Conservation (phyloP, 2,797 vertebrate species). For the Thunnus albacares region DNA sequence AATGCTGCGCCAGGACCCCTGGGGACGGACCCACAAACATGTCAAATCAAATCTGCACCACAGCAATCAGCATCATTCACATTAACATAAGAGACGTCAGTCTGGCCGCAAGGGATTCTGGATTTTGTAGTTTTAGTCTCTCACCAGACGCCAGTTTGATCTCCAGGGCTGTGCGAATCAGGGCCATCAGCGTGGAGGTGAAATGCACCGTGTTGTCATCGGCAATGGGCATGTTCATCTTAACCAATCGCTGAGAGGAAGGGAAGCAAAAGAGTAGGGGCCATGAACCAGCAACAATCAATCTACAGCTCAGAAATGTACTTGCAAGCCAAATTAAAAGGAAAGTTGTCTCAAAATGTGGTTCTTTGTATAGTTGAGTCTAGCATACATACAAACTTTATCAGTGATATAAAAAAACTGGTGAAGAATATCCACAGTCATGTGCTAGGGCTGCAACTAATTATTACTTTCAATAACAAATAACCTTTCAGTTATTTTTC, state of each 20-base stretch:
- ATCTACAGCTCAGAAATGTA: background rate
- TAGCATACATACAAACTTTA: background rate
- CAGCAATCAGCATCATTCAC: slow-evolving; percentile 27
- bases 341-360: background rate
- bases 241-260: slow-evolving; percentile 91
- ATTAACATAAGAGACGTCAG: slow-evolving; percentile 20
- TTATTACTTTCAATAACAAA: background rate
- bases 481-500: background rate
- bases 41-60: slow-evolving; percentile 56
- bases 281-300: slow-evolving; percentile 31
- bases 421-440: background rate
- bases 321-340: background rate
- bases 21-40: slow-evolving; percentile 44
- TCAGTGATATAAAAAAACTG: background rate
- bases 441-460: slow-evolving; percentile 22
- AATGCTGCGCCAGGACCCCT: slow-evolving; percentile 92
- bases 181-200: slow-evolving; percentile 97
- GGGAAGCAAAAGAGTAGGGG: slow-evolving; percentile 33
- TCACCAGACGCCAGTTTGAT: slow-evolving; percentile 97
- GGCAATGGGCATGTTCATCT: slow-evolving; percentile 99
- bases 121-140: slow-evolving; percentile 47
- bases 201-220: slow-evolving; percentile 95
- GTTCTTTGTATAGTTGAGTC: background rate
- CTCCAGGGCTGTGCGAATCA: slow-evolving; percentile 96
- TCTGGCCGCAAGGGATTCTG: slow-evolving; percentile 30